phyloP scores from a whole-genome alignment of 2,113 vertebrate genomes.

The Naja naja region DNA sequence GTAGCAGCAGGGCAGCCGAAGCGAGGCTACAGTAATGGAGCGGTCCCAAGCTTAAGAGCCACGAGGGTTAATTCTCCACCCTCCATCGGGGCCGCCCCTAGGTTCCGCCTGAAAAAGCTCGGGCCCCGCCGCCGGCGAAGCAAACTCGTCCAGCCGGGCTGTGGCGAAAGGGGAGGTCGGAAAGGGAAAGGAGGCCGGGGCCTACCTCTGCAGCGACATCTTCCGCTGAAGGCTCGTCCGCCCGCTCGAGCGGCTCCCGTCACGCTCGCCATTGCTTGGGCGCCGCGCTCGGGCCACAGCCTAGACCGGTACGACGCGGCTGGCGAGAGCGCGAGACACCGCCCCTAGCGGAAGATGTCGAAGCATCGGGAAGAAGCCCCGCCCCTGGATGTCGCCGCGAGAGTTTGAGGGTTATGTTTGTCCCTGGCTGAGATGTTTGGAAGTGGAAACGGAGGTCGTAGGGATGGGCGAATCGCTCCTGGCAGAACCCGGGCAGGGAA shows the following conservation, averaged over 20 bases:
- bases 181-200: no score
- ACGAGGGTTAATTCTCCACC: neutral
- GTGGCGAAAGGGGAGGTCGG: no score
- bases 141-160: no score
- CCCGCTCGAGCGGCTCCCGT: neutral
- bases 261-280: neutral
- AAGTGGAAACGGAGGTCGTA: neutral
- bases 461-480: neutral
- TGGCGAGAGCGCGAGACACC: rapidly evolving
- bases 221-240: neutral
- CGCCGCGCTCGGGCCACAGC: neutral
- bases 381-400: neutral
- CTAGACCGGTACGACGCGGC: neutral
- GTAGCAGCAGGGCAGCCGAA: neutral
- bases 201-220: conserved; percentile 38
- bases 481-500: neutral
- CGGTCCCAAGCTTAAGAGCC: neutral
- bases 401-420: neutral
- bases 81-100: neutral
- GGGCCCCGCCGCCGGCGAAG: neutral
- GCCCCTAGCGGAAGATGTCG: rapidly evolving
- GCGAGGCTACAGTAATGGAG: neutral
- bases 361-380: rapidly evolving
- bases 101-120: neutral
- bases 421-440: neutral